phyloP scores from a whole-genome alignment of 1,140 invertebrate genomes.

The Monomorium pharaonis region DNA sequence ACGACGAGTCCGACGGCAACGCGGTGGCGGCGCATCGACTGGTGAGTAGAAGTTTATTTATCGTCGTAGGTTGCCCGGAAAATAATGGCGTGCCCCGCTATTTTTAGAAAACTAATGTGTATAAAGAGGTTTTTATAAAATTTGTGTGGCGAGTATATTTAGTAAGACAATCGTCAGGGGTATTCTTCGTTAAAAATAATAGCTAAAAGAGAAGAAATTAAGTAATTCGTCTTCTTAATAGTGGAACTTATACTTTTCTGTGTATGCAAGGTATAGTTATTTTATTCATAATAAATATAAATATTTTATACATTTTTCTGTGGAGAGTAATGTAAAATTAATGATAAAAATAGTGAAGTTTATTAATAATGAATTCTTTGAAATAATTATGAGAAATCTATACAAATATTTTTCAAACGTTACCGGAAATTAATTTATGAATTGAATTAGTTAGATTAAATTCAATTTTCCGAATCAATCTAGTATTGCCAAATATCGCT shows the following conservation, averaged over 20 bases:
- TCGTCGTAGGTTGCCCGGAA: neutral
- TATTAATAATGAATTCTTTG: neutral
- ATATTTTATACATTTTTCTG: neutral
- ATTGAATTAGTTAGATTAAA: slow-evolving; percentile 21
- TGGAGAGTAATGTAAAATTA: neutral
- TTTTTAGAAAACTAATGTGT: slow-evolving; percentile 1
- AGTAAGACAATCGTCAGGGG: too few relatives aligned
- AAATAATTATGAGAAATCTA: neutral
- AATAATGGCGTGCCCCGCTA: neutral
- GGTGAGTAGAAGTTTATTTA: slow-evolving; percentile 3
- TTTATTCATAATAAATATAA: neutral
- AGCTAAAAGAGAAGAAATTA: too few relatives aligned
- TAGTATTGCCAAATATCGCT: neutral
- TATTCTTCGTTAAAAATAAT: too few relatives aligned
- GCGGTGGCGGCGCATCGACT: neutral
- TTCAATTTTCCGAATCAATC: slow-evolving; percentile 8
- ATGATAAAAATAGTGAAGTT: neutral
- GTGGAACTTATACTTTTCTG: too few relatives aligned
- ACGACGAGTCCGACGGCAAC: neutral
- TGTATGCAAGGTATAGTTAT: neutral
- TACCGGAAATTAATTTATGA: neutral
- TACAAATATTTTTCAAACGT: neutral
- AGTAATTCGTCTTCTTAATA: too few relatives aligned
- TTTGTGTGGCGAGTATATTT: too few relatives aligned
- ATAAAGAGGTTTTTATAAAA: neutral